A percentile compares a stretch with the other conserved stretches of the same genome.
Evolutionary conservation across 2,113 vertebrate genomes (phyloP).

Genomic region (Numenius arquata): DNA sequence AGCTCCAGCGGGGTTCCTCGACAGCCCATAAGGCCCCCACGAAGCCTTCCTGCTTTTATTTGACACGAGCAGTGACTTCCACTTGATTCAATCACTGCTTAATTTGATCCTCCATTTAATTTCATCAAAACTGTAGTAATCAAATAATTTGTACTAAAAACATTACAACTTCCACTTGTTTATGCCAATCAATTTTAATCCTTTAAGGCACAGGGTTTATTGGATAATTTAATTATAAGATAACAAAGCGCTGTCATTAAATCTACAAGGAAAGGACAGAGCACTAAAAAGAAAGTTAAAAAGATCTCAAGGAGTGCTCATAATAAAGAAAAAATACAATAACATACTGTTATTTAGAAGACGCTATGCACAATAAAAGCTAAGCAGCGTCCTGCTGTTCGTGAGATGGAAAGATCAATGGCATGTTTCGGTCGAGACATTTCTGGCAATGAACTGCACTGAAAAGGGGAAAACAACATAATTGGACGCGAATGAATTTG

Average conservation of each 20-base stretch:
- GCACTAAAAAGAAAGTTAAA: background rate
- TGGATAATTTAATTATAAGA: background rate
- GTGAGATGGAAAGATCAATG: background rate
- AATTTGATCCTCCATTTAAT: conserved; percentile 61
- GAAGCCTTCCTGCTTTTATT: background rate
- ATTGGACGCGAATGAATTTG: background rate
- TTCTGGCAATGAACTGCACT: background rate
- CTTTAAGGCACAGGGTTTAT: background rate
- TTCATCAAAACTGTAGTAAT: conserved; percentile 42
- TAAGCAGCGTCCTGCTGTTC: conserved; percentile 1
- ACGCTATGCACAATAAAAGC: background rate
- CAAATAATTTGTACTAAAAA: conserved; percentile 34
- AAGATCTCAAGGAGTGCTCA: background rate
- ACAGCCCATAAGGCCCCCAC: background rate
- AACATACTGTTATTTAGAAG: conserved; percentile 28
- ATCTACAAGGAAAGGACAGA: background rate
- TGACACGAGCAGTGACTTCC: background rate
- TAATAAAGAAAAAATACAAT: background rate
- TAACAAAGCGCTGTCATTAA: background rate
- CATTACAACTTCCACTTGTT: conserved; percentile 47
- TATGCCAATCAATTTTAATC: conserved; percentile 42
- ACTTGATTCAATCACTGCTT: conserved; percentile 52
- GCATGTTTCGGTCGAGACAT: background rate
- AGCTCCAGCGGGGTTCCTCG: background rate
- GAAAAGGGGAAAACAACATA: background rate